A percentile compares a stretch with the other conserved stretches of the same genome.
Evolutionary conservation across 2,113 vertebrate species (phyloP).

Genomic region (Cyprinodon tularosa): DNA sequence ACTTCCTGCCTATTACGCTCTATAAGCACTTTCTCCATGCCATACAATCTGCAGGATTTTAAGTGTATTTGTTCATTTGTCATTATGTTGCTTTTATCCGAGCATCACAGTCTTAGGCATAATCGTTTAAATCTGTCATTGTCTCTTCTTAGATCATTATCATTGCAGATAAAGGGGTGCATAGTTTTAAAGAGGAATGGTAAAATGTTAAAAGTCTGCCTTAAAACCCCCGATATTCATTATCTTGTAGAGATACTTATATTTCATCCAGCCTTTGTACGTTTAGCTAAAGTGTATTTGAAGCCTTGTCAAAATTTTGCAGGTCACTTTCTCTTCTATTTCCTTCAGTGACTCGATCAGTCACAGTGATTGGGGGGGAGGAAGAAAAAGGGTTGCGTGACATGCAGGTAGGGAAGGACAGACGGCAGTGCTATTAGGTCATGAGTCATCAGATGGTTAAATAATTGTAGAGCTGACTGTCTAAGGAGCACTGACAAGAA

Average conservation of each 20-base stretch:
- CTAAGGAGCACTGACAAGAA: neutral
- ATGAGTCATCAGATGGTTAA: neutral
- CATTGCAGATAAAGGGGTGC: neutral
- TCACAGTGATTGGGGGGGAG: neutral
- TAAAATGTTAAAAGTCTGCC: constrained; percentile 1
- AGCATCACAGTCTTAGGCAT: neutral
- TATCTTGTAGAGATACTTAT: neutral
- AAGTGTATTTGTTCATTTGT: constrained; percentile 18
- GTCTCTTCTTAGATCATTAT: neutral
- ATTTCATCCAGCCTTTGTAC: neutral
- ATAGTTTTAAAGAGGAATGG: neutral
- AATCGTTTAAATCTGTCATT: constrained; percentile 7
- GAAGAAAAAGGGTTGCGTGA: neutral
- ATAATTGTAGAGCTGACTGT: neutral
- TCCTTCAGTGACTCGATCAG: neutral
- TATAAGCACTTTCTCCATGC: constrained; percentile 31
- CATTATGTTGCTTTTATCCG: constrained; percentile 14
- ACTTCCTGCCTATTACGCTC: constrained; percentile 6
- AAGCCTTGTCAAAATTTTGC: neutral
- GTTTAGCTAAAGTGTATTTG: constrained; percentile 1
- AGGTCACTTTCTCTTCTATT: neutral
- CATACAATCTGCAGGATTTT: constrained; percentile 9
- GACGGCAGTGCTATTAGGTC: neutral
- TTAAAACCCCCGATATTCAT: neutral
- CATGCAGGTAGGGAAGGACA: neutral